Evolutionary conservation across 2,113 vertebrate genomes (phyloP).

Genomic region (Oryzias javanicus): DNA sequence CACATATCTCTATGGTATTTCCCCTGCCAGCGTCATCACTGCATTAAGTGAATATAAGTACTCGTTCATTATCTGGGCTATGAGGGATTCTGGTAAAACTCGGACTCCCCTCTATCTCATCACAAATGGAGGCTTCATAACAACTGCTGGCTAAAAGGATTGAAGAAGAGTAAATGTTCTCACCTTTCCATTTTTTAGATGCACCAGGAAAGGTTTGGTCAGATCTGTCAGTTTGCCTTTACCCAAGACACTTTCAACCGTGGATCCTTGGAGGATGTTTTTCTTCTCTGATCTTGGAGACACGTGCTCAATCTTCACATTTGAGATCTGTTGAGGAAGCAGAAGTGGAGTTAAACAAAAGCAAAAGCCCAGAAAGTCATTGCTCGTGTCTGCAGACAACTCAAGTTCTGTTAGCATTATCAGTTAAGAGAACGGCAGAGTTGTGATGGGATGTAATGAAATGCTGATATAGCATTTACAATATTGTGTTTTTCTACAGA

Average conservation of each 20-base stretch:
- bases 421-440: too few relatives aligned
- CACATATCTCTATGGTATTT: constrained; percentile 25
- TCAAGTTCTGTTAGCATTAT: too few relatives aligned
- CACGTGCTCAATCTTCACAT: constrained; percentile 81
- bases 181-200: constrained; percentile 90
- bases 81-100: background rate
- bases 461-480: too few relatives aligned
- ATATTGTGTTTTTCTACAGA: too few relatives aligned
- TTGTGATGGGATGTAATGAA: too few relatives aligned
- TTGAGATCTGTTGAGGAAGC: constrained; percentile 79
- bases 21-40: constrained; percentile 62
- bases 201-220: constrained; percentile 85
- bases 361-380: background rate
- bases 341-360: background rate
- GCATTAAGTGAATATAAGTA: constrained; percentile 6
- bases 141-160: too few relatives aligned
- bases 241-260: constrained; percentile 77
- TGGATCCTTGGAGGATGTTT: constrained; percentile 84
- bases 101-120: background rate
- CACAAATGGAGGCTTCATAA: too few relatives aligned
- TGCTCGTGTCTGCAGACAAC: background rate
- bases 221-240: constrained; percentile 80
- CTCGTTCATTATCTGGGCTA: background rate
- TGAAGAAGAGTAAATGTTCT: constrained; percentile 15
- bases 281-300: constrained; percentile 75